phyloP scores from a whole-genome alignment of 2,888 invertebrate genomes.

The Plutella xylostella region DNA sequence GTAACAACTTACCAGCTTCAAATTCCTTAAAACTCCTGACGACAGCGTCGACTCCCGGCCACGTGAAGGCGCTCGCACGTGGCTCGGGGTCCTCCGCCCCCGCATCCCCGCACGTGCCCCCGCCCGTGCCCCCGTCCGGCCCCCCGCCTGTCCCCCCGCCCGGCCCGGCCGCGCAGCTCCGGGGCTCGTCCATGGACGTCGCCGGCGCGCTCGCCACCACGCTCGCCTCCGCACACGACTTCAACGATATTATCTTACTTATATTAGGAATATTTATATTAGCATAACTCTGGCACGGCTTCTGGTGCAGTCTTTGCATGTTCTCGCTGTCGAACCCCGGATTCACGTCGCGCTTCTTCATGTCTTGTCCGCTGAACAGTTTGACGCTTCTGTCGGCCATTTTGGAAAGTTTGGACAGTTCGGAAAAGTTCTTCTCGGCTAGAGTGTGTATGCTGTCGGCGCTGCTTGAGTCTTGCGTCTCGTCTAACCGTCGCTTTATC shows the following conservation, averaged over 20 bases:
- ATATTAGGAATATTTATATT: slow-evolving; percentile 53
- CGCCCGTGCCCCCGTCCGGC: neutral
- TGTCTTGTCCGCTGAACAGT: slow-evolving; percentile 45
- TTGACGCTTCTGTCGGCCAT: slow-evolving; percentile 60
- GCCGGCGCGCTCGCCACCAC: slow-evolving; percentile 27
- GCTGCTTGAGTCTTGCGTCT: slow-evolving; percentile 10
- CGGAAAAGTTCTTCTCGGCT: slow-evolving; percentile 59
- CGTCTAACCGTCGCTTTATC: slow-evolving; percentile 50
- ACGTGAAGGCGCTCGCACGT: slow-evolving; percentile 23
- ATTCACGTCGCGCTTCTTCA: slow-evolving; percentile 43
- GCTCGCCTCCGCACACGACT: slow-evolving; percentile 31
- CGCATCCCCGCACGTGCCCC: slow-evolving; percentile 18
- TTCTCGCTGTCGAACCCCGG: slow-evolving; percentile 56
- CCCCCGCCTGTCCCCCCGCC: slow-evolving; percentile 16
- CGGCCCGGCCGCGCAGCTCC: slow-evolving; percentile 40
- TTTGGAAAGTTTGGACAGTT: slow-evolving; percentile 52
- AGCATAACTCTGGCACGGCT: slow-evolving; percentile 27
- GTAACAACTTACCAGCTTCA: slow-evolving; percentile 55
- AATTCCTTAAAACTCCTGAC: slow-evolving; percentile 62
- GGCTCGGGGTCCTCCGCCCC: slow-evolving; percentile 6
- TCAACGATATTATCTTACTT: slow-evolving; percentile 50
- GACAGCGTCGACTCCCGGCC: slow-evolving; percentile 65
- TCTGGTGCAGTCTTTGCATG: slow-evolving; percentile 34
- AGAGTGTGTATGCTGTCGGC: slow-evolving; percentile 41
- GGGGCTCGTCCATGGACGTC: slow-evolving; percentile 57